These are phyloP conservation scores for Papio anubis DNA, from an alignment of 2,113 vertebrate genomes.

Conservation along the genomic window DNA sequence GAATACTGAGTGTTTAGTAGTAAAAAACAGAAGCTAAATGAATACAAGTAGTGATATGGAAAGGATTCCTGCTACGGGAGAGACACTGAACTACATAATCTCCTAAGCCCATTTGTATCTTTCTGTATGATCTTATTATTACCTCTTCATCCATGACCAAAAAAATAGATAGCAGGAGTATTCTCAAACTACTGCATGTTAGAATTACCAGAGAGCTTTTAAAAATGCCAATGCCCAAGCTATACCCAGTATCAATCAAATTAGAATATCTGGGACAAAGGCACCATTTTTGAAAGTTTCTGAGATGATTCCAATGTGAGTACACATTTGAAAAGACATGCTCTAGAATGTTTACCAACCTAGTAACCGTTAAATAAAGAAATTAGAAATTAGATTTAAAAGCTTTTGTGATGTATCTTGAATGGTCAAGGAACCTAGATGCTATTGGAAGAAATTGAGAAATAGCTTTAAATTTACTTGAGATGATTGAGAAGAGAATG, in stretches of 20 bases:
- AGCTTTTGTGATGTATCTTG: neutral
- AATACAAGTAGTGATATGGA: neutral
- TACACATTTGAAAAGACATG: slow-evolving; percentile 10
- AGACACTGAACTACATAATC: neutral
- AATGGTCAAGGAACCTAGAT: neutral
- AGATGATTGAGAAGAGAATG: neutral
- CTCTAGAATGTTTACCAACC: slow-evolving; percentile 28
- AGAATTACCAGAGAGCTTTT: neutral
- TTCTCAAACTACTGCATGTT: neutral
- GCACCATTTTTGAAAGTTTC: slow-evolving; percentile 14
- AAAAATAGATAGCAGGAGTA: neutral
- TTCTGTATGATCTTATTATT: neutral
- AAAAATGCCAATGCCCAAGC: neutral
- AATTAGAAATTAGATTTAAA: neutral
- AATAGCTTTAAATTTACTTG: slow-evolving; percentile 41
- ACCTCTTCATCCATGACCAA: neutral
- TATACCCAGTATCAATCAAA: neutral
- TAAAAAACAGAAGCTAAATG: neutral
- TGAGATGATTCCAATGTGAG: neutral
- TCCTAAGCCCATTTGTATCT: neutral
- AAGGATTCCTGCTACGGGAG: neutral
- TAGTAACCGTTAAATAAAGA: slow-evolving; percentile 4
- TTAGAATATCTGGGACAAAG: slow-evolving; percentile 39
- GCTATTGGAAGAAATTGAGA: neutral
- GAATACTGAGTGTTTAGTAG: neutral